These are phyloP conservation scores for Zaprionus nigranus DNA, from an alignment of 1,140 invertebrate species.

Conservation along the genomic window DNA sequence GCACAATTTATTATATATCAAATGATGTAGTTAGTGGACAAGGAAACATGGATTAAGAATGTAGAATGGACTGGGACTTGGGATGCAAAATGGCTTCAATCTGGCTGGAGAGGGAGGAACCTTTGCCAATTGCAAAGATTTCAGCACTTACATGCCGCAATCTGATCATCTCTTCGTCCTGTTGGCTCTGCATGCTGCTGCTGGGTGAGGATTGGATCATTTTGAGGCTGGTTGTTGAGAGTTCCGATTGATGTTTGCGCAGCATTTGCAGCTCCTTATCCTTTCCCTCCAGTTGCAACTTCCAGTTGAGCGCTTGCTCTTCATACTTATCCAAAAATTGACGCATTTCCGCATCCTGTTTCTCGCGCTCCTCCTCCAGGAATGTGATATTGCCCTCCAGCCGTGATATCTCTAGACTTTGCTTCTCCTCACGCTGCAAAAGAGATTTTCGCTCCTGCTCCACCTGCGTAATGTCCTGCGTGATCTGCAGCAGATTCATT, in stretches of 20 bases:
- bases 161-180: slow-evolving; percentile 54
- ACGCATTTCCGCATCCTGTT: slow-evolving; percentile 74
- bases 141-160: slow-evolving; percentile 63
- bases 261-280: slow-evolving; percentile 67
- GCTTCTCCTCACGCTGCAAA: slow-evolving; percentile 54
- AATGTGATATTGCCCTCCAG: slow-evolving; percentile 76
- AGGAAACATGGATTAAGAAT: background rate
- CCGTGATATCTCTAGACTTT: slow-evolving; percentile 60
- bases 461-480: slow-evolving; percentile 60
- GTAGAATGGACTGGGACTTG: background rate
- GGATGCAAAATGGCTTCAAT: background rate
- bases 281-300: slow-evolving; percentile 63
- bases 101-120: background rate
- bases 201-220: slow-evolving; percentile 28
- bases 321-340: slow-evolving; percentile 73
- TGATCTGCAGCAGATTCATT: slow-evolving; percentile 58
- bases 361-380: slow-evolving; percentile 75
- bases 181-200: slow-evolving; percentile 41
- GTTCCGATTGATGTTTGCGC: slow-evolving; percentile 41
- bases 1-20: background rate
- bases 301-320: slow-evolving; percentile 60
- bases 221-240: slow-evolving; percentile 4
- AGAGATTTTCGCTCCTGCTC: slow-evolving; percentile 67
- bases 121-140: background rate
- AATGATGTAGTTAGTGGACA: background rate